Base-by-base conservation (phyloP, 2,113 vertebrate species). In the Colaptes auratus region DNA sequence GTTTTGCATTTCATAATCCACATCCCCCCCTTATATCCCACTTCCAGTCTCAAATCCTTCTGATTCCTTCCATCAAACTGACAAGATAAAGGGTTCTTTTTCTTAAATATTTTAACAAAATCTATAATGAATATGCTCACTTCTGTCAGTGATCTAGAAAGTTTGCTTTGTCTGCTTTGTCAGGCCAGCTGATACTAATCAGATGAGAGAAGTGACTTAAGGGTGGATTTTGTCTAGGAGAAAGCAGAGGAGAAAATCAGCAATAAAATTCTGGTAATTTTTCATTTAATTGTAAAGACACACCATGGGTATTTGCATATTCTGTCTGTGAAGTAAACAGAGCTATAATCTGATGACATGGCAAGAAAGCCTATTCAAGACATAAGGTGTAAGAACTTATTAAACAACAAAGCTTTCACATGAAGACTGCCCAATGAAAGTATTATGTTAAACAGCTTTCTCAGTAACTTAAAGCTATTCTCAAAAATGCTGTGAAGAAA, bases 141-240 rank as follows among this genome's bases (percentile, higher is more conserved):
- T 77, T 91, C 52, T 94, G 73, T 39, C 67, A 94, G 59, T 89
- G 96, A 92, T 81, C 89, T 93, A 87, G 91, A 97, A 97, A 94
- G 81, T 25, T 13, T 35, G n/a, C 82, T 96, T n/a, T n/a, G n/a
- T n/a, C n/a, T n/a, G n/a, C n/a, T n/a, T 96, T 96, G 89, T 92
- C 92, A 92, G 65, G 72, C 90, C 93, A 86, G 84, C 86, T 87
- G 85, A 96, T 95, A 89, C 63, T 85, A 91, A 20, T 27, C 73
- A 92, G 64, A 94, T 92, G 86, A 96, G 86, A 89, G 88, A 96
- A 96, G 96, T n/a, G 0, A 77, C 96, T 95, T 91, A 92, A 93
- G 65, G 39, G 85, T 96, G 80, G 74, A 85, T n/a, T 96, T 86
- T 71, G 53, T 80, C 61, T 82, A 85, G 79, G 65, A 78, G 74